Conservation (phyloP, 1,140 invertebrate genomes). For the Melitaea cinxia region DNA sequence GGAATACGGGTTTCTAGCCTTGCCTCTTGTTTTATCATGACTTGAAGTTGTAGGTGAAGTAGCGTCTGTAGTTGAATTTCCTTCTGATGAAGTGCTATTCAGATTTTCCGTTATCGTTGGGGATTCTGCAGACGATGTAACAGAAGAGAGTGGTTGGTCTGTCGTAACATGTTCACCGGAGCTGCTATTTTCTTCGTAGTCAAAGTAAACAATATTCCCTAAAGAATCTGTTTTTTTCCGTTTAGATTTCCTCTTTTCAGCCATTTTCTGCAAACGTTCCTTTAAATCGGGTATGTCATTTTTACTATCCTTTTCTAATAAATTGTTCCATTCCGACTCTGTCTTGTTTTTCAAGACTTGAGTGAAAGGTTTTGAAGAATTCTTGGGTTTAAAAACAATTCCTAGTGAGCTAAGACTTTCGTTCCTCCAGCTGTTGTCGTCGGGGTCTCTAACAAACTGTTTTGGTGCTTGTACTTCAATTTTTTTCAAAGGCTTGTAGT, state of each 20-base stretch:
- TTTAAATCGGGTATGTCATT: constrained; percentile 61
- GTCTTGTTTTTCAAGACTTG: constrained; percentile 75
- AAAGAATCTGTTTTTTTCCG: constrained; percentile 64
- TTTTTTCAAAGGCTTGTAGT: constrained; percentile 71
- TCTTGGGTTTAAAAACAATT: constrained; percentile 76
- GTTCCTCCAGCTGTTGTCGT: constrained; percentile 77
- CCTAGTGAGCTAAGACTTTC: constrained; percentile 73
- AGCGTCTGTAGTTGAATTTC: not conserved
- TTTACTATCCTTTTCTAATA: constrained; percentile 55
- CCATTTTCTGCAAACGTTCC: constrained; percentile 68
- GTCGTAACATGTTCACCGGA: constrained; percentile 49
- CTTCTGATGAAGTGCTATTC: not conserved
- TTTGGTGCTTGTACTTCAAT: constrained; percentile 67
- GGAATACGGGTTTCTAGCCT: constrained; percentile 1
- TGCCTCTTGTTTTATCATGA: constrained; percentile 13
- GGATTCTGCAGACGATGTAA: constrained; percentile 14
- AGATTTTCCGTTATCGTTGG: not conserved
- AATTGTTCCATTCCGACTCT: constrained; percentile 60
- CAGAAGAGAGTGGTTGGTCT: constrained; percentile 27
- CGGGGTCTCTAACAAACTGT: constrained; percentile 63
- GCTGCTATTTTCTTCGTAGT: constrained; percentile 62
- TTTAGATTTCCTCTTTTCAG: constrained; percentile 68
- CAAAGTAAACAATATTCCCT: constrained; percentile 61
- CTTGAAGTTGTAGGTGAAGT: constrained; percentile 20
- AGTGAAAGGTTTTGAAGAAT: constrained; percentile 72